phyloP scores from a whole-genome alignment of 2,888 invertebrate species.

The Noctuana brunneofusca region DNA sequence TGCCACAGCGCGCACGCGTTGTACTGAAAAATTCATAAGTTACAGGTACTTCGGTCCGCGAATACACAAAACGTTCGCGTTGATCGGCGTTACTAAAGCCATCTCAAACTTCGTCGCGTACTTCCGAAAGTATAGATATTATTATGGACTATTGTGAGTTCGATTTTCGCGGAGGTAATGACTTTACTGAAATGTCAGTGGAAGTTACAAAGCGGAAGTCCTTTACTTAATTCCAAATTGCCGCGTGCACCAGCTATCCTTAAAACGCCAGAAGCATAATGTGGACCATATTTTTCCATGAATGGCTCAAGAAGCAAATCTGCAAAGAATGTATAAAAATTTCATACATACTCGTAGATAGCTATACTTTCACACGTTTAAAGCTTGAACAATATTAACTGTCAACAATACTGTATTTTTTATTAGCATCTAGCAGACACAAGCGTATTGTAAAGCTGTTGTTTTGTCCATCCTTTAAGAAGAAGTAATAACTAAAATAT shows the following conservation, averaged over 20 bases:
- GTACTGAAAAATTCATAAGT: conserved; percentile 4
- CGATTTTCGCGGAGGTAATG: conserved; percentile 62
- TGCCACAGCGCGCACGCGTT: not conserved
- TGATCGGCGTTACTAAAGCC: not conserved
- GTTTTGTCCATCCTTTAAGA: too few species aligned
- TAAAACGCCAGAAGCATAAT: conserved; percentile 86
- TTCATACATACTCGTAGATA: conserved; percentile 28
- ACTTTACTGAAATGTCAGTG: conserved; percentile 68
- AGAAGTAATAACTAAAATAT: too few species aligned
- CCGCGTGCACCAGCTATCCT: conserved; percentile 88
- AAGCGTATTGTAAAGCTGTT: too few species aligned
- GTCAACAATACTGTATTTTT: too few species aligned
- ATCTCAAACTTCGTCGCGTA: conserved; percentile 9
- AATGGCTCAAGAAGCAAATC: conserved; percentile 22
- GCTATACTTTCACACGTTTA: conserved; percentile 15
- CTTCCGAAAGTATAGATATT: conserved; percentile 5
- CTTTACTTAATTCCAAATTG: conserved; percentile 71
- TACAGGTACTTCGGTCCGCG: not conserved
- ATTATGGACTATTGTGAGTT: conserved; percentile 31
- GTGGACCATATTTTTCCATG: conserved; percentile 39
- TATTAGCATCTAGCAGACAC: too few species aligned
- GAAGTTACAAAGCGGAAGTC: conserved; percentile 59
- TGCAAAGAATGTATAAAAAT: not conserved
- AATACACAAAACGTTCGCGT: not conserved
- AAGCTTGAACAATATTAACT: too few species aligned